Percentiles rank a stretch among this genome's conserved stretches.
Evolutionary conservation across 2,888 invertebrate species (phyloP).

Genomic region (Escarpia spicata): DNA sequence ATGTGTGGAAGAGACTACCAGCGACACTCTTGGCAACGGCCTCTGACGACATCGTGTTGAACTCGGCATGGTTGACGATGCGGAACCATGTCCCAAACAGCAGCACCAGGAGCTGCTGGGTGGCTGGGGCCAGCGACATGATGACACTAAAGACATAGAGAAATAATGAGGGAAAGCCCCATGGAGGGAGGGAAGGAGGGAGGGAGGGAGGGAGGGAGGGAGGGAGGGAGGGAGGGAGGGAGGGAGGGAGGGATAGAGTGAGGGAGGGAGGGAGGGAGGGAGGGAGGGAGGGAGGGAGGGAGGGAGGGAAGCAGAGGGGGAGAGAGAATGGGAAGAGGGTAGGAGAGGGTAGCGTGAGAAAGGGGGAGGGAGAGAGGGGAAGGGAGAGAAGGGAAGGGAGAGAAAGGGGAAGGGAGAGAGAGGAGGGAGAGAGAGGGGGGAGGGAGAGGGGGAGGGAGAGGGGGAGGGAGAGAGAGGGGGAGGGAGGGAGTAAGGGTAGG

Average conservation of each 20-base stretch:
- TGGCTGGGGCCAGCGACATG: conserved; percentile 35
- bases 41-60: conserved; percentile 64
- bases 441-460: neutral
- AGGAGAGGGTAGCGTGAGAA: neutral
- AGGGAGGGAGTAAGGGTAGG: neutral
- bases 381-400: neutral
- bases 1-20: conserved; percentile 64
- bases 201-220: neutral
- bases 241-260: neutral
- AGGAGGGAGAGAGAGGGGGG: neutral
- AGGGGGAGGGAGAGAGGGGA: neutral
- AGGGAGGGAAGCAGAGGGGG: neutral
- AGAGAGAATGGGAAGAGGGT: neutral
- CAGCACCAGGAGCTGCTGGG: conserved; percentile 89
- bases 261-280: neutral
- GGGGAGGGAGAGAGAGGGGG: neutral
- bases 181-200: neutral
- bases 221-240: neutral
- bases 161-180: neutral
- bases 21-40: conserved; percentile 64
- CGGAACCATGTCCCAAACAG: conserved; percentile 88
- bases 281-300: neutral
- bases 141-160: conserved; percentile 39
- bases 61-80: conserved; percentile 62
- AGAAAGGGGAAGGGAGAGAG: neutral